Evolutionary conservation across 2,113 vertebrate genomes (phyloP), one percentile per base, ranked within the genome.

Genomic region (Sialia sialis): DNA sequence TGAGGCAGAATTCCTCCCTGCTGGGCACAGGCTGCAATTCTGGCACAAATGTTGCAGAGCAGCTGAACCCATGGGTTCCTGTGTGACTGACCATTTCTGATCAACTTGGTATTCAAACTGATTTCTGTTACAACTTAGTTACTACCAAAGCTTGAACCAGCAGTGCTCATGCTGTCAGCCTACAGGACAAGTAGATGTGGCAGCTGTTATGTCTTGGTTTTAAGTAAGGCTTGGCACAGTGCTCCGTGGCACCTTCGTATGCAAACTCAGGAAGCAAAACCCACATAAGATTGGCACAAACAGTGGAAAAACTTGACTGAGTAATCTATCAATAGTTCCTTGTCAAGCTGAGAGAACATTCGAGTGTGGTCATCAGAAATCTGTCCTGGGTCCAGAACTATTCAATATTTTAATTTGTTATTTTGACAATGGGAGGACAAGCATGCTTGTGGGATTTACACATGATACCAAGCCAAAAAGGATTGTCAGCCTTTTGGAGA

Each of bases 401-500:
- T 76, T 95, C 64, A 59, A 34, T 91, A 75, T 72, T 75, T 94
- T 86, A 55, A 86, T 92, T 91, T 82, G 41, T 67, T 91, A 55
- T 81, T 95, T 94, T 93, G 87, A 87, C 74, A 96, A 68, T 11
- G 13, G 44, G 49, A 91, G n/a, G 44, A 87, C 32, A 92, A 93
- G 41, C 14, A 9, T 14, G 70, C 63, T 80, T 85, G 44, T 46
- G 54, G 72, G 49, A 85, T 91, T 88, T 93, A 32, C 70, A 74
- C 67, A n/a, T 38, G 87, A 76, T 36, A 90, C 6, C 10, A 69
- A 91, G 75, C 54, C 72, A 93, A 78, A 84, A 88, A 90, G 23
- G 34, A 80, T 4, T 86, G 59, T 69, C 82, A 88, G 48, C 22
- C 30, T 82, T 87, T 64, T 82, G 51, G 67, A 90, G 23, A 72